Evolutionary conservation across 2,797 vertebrate genomes (phyloP), one percentile per base, ranked within the genome.

Genomic region (Pipistrellus nathusii): DNA sequence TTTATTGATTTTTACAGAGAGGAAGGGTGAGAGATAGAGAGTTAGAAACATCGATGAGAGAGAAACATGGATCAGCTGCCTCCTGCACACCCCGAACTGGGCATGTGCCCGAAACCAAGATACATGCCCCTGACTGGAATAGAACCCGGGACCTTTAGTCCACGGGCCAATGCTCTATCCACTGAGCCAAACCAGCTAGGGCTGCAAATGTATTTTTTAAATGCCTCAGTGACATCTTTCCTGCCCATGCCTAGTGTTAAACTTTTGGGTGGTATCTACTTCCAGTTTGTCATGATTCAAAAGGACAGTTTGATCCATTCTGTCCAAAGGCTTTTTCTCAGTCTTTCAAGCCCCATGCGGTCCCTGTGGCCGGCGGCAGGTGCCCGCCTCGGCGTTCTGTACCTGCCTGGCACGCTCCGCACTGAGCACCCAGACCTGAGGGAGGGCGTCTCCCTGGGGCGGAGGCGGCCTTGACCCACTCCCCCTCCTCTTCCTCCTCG

Each of bases 281-380:
- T 91, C 69, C 68, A 66, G 2, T 85, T 77, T 69, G 30, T 93
- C 55, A 80, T 0, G 8, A 59, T 90, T 77, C 51, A 80, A 15
- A 81, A 62, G 72, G 71, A 64, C 35, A 85, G 30, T 72, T 88
- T 32, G 68, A 51, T 89, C 20, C 55, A 73, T 92, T 94, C 80
- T 77, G n/a, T 84, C 41, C 1, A 11, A 9, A 41, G 48, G 41
- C 30, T 73, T 86, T 92, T 48, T 25, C 10, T 35, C 3, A 8
- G 30, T 27, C 46, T 88, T 71, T 75, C 44, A 44, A 53, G 64
- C 41, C 71, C 62, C 18, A 48, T 66, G n/a, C 69, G 57, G 13
- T 48, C 53, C 48, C 68, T 86, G 41, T 66, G 20, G 78, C 46
- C 57, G 0, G 2, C 11, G 6, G 55, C 87, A 85, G 41, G 59